Conservation (phyloP, 2,888 invertebrate genomes). For the Lepidochitona cinerea region DNA sequence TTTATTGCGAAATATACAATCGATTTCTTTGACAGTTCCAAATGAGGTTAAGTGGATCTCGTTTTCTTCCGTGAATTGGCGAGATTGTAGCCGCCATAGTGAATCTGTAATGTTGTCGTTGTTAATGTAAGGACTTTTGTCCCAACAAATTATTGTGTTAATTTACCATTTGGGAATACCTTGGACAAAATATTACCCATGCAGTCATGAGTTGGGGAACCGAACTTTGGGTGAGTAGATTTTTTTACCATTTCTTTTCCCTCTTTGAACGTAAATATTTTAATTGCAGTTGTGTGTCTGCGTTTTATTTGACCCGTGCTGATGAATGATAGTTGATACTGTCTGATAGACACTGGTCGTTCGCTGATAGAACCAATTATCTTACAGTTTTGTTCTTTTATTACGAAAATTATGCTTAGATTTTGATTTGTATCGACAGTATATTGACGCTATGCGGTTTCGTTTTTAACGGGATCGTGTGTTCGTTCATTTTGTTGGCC, state of each 20-base stretch:
- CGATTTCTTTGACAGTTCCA: neutral
- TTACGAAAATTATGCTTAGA: too few species aligned
- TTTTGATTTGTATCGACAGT: too few species aligned
- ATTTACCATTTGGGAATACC: neutral
- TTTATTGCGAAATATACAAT: neutral
- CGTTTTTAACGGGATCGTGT: too few species aligned
- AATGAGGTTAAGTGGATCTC: neutral
- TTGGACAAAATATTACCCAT: slow-evolving; percentile 3
- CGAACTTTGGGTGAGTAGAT: slow-evolving; percentile 62
- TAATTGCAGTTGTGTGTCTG: neutral
- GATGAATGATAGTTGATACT: too few species aligned
- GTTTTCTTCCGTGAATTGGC: neutral
- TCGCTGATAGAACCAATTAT: too few species aligned
- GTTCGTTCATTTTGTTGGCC: too few species aligned
- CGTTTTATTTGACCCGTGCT: too few species aligned
- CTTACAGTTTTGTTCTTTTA: too few species aligned
- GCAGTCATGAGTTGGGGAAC: slow-evolving; percentile 62
- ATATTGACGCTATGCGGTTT: too few species aligned
- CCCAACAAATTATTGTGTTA: neutral
- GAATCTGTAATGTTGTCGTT: slow-evolving; percentile 1
- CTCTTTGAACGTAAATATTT: neutral
- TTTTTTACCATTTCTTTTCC: neutral
- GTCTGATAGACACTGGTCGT: too few species aligned
- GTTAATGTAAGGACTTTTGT: neutral
- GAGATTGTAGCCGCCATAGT: neutral